Conservation (phyloP, 1,140 invertebrate species). For the Globodera ellingtonae region DNA sequence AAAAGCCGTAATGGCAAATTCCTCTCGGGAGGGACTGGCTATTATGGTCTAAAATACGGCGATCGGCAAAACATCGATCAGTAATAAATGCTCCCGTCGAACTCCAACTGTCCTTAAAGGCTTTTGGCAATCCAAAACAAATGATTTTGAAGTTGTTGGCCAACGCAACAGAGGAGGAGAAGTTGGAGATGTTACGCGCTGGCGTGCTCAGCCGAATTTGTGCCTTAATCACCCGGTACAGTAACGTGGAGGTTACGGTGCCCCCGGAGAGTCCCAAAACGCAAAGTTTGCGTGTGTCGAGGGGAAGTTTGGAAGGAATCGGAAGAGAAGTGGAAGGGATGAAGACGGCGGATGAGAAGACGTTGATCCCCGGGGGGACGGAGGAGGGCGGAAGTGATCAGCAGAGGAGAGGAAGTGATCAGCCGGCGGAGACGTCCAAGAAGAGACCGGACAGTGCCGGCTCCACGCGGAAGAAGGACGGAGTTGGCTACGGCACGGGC, state of each 20-base stretch:
- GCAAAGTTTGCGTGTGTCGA: neutral
- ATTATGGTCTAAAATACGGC: too few relatives aligned
- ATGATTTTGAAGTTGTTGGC: constrained; percentile 25
- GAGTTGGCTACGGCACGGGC: constrained; percentile 89
- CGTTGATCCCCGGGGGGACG: neutral
- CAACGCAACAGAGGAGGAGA: constrained; percentile 43
- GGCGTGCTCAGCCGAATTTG: constrained; percentile 31
- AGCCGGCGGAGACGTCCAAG: constrained; percentile 1
- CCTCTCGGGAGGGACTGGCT: too few relatives aligned
- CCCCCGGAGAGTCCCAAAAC: neutral
- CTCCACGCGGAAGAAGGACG: constrained; percentile 69
- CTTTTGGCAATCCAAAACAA: neutral
- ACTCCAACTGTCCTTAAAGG: too few relatives aligned
- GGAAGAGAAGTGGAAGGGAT: neutral
- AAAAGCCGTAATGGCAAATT: too few relatives aligned
- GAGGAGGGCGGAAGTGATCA: neutral
- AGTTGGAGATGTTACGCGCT: constrained; percentile 33
- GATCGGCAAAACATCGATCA: too few relatives aligned
- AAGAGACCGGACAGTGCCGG: constrained; percentile 22
- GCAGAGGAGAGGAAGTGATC: neutral
- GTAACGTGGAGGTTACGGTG: constrained; percentile 10
- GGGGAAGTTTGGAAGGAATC: neutral
- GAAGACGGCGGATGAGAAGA: neutral
- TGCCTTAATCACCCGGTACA: constrained; percentile 31
- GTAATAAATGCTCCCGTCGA: too few relatives aligned